Conservation (phyloP, 2,113 vertebrate genomes). For the Varanus komodoensis region DNA sequence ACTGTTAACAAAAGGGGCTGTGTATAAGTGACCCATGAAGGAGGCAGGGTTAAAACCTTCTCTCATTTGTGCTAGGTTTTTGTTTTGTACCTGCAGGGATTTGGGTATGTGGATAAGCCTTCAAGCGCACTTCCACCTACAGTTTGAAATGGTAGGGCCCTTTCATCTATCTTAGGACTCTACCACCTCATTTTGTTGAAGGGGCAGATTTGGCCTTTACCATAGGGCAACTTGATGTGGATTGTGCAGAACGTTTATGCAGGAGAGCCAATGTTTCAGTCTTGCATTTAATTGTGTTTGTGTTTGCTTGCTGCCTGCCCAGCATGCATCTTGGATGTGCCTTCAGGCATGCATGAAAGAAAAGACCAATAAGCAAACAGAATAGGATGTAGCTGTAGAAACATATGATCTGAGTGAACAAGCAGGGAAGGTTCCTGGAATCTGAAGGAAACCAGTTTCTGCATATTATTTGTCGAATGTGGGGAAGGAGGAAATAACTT, state of each 20-base stretch:
- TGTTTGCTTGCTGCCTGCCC: background rate
- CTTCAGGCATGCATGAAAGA: background rate
- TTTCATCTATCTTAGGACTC: background rate
- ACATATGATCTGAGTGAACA: background rate
- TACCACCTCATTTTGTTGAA: background rate
- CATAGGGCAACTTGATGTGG: background rate
- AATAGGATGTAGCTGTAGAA: background rate
- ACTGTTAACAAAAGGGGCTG: background rate
- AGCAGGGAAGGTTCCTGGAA: too few species aligned
- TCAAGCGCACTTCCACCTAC: background rate
- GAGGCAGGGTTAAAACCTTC: background rate
- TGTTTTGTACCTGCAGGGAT: background rate
- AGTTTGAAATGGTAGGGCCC: background rate
- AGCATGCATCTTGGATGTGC: background rate
- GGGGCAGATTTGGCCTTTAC: background rate
- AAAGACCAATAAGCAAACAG: background rate
- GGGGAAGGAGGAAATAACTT: background rate
- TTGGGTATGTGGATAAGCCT: too few species aligned
- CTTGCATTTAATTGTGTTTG: background rate
- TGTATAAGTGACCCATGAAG: background rate
- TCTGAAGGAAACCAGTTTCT: background rate
- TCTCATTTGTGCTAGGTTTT: background rate
- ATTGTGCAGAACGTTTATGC: background rate
- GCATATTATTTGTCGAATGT: background rate
- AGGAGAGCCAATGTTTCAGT: background rate